A percentile compares a stretch with the other conserved stretches of the same genome.
These are phyloP conservation scores for Melanogrammus aeglefinus DNA, from an alignment of 2,797 vertebrate species.

Conservation along the genomic window DNA sequence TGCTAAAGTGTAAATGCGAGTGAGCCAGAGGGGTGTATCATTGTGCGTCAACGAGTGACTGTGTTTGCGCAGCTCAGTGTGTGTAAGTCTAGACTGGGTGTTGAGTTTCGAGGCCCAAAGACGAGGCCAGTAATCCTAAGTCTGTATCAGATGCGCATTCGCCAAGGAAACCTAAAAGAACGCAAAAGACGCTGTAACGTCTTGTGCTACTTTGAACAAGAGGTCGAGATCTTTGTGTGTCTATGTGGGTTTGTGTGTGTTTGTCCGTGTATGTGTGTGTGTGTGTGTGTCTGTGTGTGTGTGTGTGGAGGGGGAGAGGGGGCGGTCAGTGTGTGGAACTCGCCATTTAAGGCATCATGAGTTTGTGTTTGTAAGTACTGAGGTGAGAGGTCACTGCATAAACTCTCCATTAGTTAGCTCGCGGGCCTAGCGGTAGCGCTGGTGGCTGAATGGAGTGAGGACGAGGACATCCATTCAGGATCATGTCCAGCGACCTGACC, in stretches of 20 bases:
- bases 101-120: background rate
- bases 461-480: conserved; percentile 40
- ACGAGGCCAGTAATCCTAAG: background rate
- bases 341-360: background rate
- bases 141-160: background rate
- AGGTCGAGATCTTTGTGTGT: background rate
- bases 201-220: conserved; percentile 1
- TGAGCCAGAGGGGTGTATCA: background rate
- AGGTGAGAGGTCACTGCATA: conserved; percentile 57
- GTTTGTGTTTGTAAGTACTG: conserved; percentile 12
- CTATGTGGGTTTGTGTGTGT: background rate
- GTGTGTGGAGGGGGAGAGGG: too few species aligned
- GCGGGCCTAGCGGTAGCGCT: conserved; percentile 20
- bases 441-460: background rate
- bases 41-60: background rate
- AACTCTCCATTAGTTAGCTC: conserved; percentile 56
- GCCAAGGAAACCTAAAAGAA: background rate
- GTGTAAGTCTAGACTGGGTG: background rate
- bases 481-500: conserved; percentile 26
- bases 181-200: background rate
- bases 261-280: conserved; percentile 3
- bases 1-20: too few species aligned
- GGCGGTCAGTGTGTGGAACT: background rate
- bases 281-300: too few species aligned
- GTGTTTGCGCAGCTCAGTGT: background rate